A percentile compares a stretch with the other conserved stretches of the same genome.
These are phyloP conservation scores for Lates calcarifer DNA, from an alignment of 2,113 vertebrate genomes.

Conservation along the genomic window DNA sequence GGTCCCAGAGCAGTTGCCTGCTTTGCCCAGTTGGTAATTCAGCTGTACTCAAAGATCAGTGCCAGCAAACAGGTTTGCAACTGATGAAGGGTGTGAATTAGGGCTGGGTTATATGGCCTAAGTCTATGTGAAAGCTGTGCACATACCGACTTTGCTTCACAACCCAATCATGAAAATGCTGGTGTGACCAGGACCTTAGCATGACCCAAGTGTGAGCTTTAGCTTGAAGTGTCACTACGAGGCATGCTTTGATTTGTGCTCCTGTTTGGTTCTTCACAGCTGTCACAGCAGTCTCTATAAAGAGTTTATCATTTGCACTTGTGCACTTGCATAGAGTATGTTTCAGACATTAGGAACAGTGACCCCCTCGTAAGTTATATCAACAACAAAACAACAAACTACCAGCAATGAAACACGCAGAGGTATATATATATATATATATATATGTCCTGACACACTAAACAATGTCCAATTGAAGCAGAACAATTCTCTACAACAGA, in stretches of 20 bases:
- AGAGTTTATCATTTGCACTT: not conserved
- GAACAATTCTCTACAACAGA: not conserved
- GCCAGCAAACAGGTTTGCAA: not conserved
- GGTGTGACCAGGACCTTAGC: not conserved
- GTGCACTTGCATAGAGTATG: not conserved
- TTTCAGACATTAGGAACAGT: not conserved
- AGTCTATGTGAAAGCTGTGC: not conserved
- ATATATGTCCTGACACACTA: not conserved
- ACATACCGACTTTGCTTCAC: not conserved
- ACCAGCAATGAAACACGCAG: slow-evolving; percentile 39
- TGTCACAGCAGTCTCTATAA: not conserved
- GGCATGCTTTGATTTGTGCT: no score
- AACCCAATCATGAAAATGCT: not conserved
- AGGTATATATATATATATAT: slow-evolving; percentile 28
- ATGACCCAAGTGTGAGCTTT: not conserved
- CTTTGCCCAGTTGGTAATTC: not conserved
- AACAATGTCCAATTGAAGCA: slow-evolving; percentile 27
- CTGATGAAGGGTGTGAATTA: not conserved
- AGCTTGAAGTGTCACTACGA: no score
- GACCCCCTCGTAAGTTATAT: not conserved
- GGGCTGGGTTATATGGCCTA: no score
- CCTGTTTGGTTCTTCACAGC: no score
- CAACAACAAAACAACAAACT: slow-evolving; percentile 13
- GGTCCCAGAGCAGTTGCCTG: not conserved
- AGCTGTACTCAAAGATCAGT: not conserved